Evolutionary conservation across 2,797 vertebrate genomes (phyloP).

Genomic region (Otolemur crassicaudatus): DNA sequence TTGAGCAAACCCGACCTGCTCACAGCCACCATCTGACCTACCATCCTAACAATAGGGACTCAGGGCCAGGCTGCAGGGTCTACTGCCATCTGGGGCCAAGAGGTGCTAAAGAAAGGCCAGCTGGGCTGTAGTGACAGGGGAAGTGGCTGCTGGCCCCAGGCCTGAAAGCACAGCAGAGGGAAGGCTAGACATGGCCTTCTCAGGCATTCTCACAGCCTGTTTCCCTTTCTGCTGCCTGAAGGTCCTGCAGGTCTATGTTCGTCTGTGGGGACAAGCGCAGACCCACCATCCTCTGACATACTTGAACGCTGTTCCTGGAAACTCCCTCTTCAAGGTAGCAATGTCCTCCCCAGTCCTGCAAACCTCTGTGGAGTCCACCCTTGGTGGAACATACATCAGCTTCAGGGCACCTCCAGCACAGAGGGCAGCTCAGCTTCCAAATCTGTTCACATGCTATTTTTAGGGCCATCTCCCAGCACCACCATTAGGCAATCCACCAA

Average conservation of each 20-base stretch:
- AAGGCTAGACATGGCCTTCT: not conserved
- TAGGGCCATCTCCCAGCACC: not conserved
- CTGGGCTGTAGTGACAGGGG: accelerated
- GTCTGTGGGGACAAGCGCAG: accelerated
- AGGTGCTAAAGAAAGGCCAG: not conserved
- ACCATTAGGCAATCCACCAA: not conserved
- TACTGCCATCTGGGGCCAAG: not conserved
- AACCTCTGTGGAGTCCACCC: not conserved
- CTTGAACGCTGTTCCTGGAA: not conserved
- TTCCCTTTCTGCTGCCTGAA: no score
- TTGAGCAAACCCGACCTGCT: not conserved
- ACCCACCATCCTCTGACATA: accelerated
- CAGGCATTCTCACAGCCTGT: not conserved
- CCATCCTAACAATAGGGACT: not conserved
- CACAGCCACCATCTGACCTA: not conserved
- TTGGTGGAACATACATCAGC: not conserved
- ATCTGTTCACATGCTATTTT: not conserved
- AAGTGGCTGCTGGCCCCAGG: not conserved
- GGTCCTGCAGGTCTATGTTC: not conserved
- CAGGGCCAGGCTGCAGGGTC: not conserved
- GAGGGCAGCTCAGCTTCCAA: no score
- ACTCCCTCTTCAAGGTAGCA: not conserved
- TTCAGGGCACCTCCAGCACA: not conserved
- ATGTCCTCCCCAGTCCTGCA: accelerated
- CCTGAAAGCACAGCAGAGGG: accelerated